Base-by-base conservation (phyloP, 2,797 vertebrate genomes). In the Muscicapa comitata region DNA sequence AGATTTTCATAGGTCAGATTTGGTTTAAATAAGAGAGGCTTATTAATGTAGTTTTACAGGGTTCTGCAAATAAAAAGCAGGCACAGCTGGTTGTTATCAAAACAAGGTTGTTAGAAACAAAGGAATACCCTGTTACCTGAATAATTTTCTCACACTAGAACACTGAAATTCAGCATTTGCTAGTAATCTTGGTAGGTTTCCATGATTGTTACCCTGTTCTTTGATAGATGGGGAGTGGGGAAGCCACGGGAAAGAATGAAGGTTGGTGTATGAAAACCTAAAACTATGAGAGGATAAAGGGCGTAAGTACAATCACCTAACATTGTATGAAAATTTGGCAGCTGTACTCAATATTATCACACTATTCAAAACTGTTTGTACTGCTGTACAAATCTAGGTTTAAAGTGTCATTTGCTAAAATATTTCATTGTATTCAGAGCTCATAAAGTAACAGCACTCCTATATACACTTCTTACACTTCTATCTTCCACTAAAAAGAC, bases 51-150 rank as follows among this genome's bases (percentile, higher is more conserved):
- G 43, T 83, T 94, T 88, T 94, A 93, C 65, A 94, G 93, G 92
- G 93, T 94, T 85, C 50, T 93, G 89, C 96, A 97, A 97, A 96
- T 62, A 97, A 97, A 94, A 96, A 97, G 94, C 95, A 98, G 98
- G 98, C 98, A 98, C 98, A 92, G 92, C 94, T 97, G 97, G 98
- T 83, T 96, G 58, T 94, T 96, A 96, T 94, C 86, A 95, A 95
- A 96, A 86, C 86, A 95, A 95, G 68, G 55, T 96, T 74, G 84
- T 88, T 92, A 95, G 65, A 95, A 97, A 97, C 90, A 97, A 86
- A 94, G 62, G 72, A 96, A 97, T 97, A 98, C 97, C 97, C 97
- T 98, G 97, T 98, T 91, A 96, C 95, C 96, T 97, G 95, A 96
- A 97, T 88, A 88, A 68, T 97, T 93, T 94, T 67, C 86, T 86